These are phyloP conservation scores for Phaonia tiefii DNA, from an alignment of 2,888 invertebrate genomes.

Conservation along the genomic window DNA sequence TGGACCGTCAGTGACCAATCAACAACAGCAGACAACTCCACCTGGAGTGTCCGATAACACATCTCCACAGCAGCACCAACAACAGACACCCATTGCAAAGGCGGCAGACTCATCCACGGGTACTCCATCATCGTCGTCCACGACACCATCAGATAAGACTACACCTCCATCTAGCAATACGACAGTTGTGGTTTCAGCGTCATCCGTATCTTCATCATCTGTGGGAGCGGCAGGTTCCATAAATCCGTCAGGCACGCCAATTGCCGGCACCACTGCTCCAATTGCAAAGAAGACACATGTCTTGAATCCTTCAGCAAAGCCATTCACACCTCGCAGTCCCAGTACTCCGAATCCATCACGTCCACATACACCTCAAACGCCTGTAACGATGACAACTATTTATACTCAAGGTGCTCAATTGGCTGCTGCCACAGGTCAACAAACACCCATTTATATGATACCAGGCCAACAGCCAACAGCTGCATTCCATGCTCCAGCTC, in stretches of 20 bases:
- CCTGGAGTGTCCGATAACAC: slow-evolving; percentile 37
- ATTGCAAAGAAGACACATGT: slow-evolving; percentile 85
- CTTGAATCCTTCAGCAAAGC: slow-evolving; percentile 92
- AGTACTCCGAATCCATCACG: slow-evolving; percentile 84
- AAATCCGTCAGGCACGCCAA: slow-evolving; percentile 70
- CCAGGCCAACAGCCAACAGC: slow-evolving; percentile 76
- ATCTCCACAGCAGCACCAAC: slow-evolving; percentile 69
- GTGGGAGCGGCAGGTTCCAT: slow-evolving; percentile 62
- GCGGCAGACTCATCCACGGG: slow-evolving; percentile 67
- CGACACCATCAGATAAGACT: slow-evolving; percentile 59
- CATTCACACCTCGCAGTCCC: slow-evolving; percentile 89
- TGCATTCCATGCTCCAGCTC: slow-evolving; percentile 78
- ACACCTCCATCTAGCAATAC: slow-evolving; percentile 49
- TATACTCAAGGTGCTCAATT: slow-evolving; percentile 76
- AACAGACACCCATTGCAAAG: slow-evolving; percentile 64
- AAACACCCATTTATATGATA: slow-evolving; percentile 79
- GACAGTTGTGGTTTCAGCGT: slow-evolving; percentile 24
- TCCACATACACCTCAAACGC: slow-evolving; percentile 94
- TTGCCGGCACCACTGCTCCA: slow-evolving; percentile 64
- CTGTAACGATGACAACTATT: slow-evolving; percentile 80
- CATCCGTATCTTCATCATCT: slow-evolving; percentile 45
- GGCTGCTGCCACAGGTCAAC: slow-evolving; percentile 75
- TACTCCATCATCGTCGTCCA: slow-evolving; percentile 68
- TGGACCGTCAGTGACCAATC: slow-evolving; percentile 42
- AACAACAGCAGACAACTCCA: slow-evolving; percentile 53